These are phyloP conservation scores for Tylochromis polylepis DNA, from an alignment of 2,113 vertebrate species.

Conservation along the genomic window DNA sequence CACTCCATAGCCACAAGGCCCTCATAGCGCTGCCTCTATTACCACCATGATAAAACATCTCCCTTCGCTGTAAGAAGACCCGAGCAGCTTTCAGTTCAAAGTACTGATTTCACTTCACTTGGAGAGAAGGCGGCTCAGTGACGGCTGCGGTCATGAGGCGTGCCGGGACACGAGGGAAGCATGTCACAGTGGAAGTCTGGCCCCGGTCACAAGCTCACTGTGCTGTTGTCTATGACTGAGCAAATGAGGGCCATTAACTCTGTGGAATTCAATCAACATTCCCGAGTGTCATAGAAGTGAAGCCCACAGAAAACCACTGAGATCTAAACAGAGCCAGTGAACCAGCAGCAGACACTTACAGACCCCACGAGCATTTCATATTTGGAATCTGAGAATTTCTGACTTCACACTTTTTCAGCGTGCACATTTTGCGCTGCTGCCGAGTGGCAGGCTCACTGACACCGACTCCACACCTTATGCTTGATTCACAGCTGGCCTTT, in stretches of 20 bases:
- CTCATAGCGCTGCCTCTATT: background rate
- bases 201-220: conserved; percentile 40
- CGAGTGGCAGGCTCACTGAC: background rate
- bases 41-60: background rate
- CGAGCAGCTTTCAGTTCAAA: background rate
- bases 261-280: conserved; percentile 49
- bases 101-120: background rate
- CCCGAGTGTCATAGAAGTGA: background rate
- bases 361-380: background rate
- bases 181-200: background rate
- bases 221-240: conserved; percentile 16
- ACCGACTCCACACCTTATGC: background rate
- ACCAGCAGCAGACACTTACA: background rate
- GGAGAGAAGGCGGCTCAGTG: background rate
- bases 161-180: background rate
- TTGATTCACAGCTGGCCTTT: background rate
- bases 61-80: background rate
- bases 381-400: background rate
- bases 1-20: conserved; percentile 15
- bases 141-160: conserved; percentile 19
- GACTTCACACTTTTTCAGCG: background rate
- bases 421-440: background rate
- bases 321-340: background rate
- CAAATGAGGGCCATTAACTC: conserved; percentile 26
- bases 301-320: background rate